Evolutionary conservation across 2,797 vertebrate genomes (phyloP).

Genomic region (Tinamus major): DNA sequence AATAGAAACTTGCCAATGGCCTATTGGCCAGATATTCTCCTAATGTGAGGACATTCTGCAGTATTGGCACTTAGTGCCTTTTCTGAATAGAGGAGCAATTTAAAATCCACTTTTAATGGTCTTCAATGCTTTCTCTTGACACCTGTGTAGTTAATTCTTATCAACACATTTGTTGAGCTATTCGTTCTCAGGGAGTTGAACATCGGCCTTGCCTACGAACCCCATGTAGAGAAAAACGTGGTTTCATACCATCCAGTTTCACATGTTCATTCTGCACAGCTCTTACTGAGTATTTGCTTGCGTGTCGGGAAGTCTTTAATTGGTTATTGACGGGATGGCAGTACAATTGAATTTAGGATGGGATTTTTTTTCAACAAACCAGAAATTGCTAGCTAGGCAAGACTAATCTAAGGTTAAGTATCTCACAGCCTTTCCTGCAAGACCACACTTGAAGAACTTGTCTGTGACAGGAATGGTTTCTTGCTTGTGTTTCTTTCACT

Average conservation of each 20-base stretch:
- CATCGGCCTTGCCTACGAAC: slow-evolving; percentile 9
- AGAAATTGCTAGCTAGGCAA: background rate
- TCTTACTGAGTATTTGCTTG: background rate
- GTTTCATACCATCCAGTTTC: background rate
- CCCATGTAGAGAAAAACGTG: background rate
- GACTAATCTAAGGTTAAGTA: background rate
- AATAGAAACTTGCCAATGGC: background rate
- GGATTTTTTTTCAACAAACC: background rate
- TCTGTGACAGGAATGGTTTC: background rate
- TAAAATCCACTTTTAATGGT: slow-evolving; percentile 54
- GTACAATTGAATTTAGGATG: background rate
- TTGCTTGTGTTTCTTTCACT: background rate
- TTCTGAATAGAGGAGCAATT: slow-evolving; percentile 40
- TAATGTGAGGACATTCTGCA: background rate
- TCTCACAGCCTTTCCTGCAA: background rate
- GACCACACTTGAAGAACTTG: background rate
- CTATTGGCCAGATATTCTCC: background rate
- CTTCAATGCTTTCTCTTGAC: slow-evolving; percentile 41
- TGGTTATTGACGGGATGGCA: background rate
- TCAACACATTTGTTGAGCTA: slow-evolving; percentile 70
- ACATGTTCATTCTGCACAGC: background rate
- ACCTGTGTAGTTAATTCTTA: slow-evolving; percentile 62
- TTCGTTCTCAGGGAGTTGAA: slow-evolving; percentile 59
- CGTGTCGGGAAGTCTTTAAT: background rate
- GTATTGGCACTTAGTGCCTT: background rate